phyloP scores from a whole-genome alignment of 2,113 vertebrate species.

The Cisticola juncidis region DNA sequence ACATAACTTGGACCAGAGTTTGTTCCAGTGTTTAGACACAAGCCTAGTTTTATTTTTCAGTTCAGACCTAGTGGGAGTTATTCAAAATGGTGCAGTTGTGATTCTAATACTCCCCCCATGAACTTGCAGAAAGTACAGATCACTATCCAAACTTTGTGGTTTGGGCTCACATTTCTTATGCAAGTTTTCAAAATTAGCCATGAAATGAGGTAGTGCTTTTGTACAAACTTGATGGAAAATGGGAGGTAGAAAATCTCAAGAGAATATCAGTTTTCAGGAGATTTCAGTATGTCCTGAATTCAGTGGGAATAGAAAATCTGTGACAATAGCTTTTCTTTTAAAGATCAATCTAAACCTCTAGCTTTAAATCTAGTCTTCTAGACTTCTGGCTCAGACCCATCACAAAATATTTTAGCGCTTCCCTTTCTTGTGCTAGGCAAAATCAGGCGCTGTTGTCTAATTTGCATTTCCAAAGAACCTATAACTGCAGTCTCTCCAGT shows the following conservation, averaged over 20 bases:
- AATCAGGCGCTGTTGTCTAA: constrained; percentile 63
- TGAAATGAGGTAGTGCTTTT: constrained; percentile 22
- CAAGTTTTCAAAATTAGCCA: constrained; percentile 37
- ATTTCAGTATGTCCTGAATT: constrained; percentile 4
- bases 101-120: background rate
- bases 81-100: background rate
- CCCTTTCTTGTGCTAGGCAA: constrained; percentile 60
- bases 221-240: background rate
- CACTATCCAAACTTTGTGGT: constrained; percentile 28
- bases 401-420: constrained; percentile 65
- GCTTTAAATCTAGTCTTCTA: constrained; percentile 60
- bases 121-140: background rate
- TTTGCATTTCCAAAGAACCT: constrained; percentile 65
- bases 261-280: constrained; percentile 24
- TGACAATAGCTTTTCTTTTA: constrained; percentile 54
- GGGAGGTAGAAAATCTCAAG: constrained; percentile 11
- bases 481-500: constrained; percentile 34
- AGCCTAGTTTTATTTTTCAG: background rate
- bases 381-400: constrained; percentile 59
- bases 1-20: background rate
- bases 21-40: background rate
- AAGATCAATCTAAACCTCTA: constrained; percentile 29
- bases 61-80: constrained; percentile 3
- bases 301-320: constrained; percentile 10
- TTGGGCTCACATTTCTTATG: constrained; percentile 10